A percentile compares a stretch with the other conserved stretches of the same genome.
Evolutionary conservation across 2,797 vertebrate species (phyloP).

Genomic region (Centropyge bicolor): DNA sequence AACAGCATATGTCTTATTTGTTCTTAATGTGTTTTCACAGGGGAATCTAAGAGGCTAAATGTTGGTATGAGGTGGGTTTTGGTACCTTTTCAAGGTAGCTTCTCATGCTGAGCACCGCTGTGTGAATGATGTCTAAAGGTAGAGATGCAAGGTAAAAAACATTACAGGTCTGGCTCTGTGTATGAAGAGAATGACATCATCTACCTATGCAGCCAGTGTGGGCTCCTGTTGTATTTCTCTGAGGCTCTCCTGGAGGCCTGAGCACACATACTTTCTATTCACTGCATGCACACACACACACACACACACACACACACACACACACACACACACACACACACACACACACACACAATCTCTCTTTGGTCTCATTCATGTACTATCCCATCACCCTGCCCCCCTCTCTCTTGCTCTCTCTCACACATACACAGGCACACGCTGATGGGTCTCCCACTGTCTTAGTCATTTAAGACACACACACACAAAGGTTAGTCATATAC

Average conservation of each 20-base stretch:
- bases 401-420: background rate
- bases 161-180: slow-evolving; percentile 3
- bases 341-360: too few species aligned
- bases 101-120: background rate
- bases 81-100: background rate
- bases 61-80: background rate
- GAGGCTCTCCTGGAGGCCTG: slow-evolving; percentile 21
- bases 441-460: slow-evolving; percentile 8
- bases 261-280: slow-evolving; percentile 3
- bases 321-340: background rate
- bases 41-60: background rate
- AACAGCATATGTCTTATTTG: background rate
- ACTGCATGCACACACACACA: background rate
- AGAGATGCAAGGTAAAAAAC: background rate
- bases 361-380: slow-evolving; percentile 1
- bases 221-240: slow-evolving; percentile 13
- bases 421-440: slow-evolving; percentile 8
- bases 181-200: slow-evolving; percentile 15
- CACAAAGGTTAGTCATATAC: slow-evolving; percentile 48
- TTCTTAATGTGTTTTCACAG: slow-evolving; percentile 6
- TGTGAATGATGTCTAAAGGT: background rate
- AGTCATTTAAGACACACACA: slow-evolving; percentile 13
- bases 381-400: background rate
- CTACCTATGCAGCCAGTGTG: slow-evolving; percentile 2
- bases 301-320: background rate